phyloP scores from a whole-genome alignment of 2,888 invertebrate genomes.

The Caenorhabditis plicata region DNA sequence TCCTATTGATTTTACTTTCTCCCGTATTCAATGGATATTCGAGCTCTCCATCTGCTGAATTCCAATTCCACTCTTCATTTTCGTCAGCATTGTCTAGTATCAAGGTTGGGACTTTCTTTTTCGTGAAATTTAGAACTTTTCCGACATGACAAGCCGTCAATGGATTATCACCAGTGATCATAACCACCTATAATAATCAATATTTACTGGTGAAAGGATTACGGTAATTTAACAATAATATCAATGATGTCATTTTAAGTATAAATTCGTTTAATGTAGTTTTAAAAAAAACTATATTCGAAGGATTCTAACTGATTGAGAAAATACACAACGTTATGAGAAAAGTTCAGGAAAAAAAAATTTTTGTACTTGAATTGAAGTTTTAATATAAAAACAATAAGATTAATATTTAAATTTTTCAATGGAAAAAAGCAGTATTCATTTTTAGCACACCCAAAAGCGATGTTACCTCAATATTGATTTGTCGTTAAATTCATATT shows the following conservation, averaged over 20 bases:
- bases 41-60: constrained; percentile 64
- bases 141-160: constrained; percentile 98
- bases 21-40: constrained; percentile 19
- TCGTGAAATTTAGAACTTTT: constrained; percentile 77
- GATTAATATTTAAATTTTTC: too few species aligned
- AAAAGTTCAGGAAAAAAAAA: background rate
- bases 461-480: too few species aligned
- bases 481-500: too few species aligned
- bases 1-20: constrained; percentile 7
- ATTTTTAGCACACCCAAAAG: too few species aligned
- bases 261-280: too few species aligned
- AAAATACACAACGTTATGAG: background rate
- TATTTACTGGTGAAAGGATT: background rate
- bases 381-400: too few species aligned
- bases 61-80: constrained; percentile 75
- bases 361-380: too few species aligned
- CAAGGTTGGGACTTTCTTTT: constrained; percentile 70
- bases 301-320: background rate
- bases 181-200: constrained; percentile 83
- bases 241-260: too few species aligned
- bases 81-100: constrained; percentile 34
- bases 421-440: too few species aligned
- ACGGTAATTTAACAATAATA: background rate
- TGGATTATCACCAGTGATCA: constrained; percentile 99
- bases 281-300: too few species aligned